phyloP scores from a whole-genome alignment of 2,888 invertebrate species.

The Tachina lurida region DNA sequence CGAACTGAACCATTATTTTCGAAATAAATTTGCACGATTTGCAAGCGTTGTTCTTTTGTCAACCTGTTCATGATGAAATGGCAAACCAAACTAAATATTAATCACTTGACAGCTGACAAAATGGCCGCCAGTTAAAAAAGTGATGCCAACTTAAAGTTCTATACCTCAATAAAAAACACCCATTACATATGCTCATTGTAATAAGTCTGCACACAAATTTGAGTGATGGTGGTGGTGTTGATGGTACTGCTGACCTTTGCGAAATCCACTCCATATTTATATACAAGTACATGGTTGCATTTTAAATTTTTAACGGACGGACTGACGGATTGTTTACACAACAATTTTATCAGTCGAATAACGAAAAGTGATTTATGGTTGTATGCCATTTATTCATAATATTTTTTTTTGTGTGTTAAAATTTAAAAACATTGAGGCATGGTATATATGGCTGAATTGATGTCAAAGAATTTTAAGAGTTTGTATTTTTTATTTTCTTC shows the following conservation, averaged over 20 bases:
- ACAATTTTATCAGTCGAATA: constrained; percentile 66
- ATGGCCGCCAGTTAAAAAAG: too few relatives aligned
- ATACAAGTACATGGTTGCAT: constrained; percentile 39
- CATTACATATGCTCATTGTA: constrained; percentile 11
- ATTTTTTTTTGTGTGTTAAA: constrained; percentile 34
- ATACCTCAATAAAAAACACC: too few relatives aligned
- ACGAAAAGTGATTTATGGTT: constrained; percentile 63
- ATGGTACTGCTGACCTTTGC: constrained; percentile 61
- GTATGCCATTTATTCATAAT: constrained; percentile 28
- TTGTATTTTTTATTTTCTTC: constrained; percentile 47
- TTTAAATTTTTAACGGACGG: constrained; percentile 23
- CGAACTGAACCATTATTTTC: too few relatives aligned
- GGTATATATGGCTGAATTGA: constrained; percentile 44
- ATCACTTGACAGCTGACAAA: too few relatives aligned
- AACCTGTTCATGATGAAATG: too few relatives aligned
- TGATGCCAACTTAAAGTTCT: too few relatives aligned
- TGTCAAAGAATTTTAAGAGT: constrained; percentile 58
- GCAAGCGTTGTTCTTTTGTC: too few relatives aligned
- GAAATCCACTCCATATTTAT: constrained; percentile 45
- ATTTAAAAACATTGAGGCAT: constrained; percentile 36
- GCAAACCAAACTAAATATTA: too few relatives aligned
- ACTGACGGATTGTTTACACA: constrained; percentile 60
- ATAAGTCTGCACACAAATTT: not conserved
- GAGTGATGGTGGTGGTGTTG: constrained; percentile 20
- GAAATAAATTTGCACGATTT: too few relatives aligned